Conservation (phyloP, 2,113 vertebrate species). For the Numida meleagris region DNA sequence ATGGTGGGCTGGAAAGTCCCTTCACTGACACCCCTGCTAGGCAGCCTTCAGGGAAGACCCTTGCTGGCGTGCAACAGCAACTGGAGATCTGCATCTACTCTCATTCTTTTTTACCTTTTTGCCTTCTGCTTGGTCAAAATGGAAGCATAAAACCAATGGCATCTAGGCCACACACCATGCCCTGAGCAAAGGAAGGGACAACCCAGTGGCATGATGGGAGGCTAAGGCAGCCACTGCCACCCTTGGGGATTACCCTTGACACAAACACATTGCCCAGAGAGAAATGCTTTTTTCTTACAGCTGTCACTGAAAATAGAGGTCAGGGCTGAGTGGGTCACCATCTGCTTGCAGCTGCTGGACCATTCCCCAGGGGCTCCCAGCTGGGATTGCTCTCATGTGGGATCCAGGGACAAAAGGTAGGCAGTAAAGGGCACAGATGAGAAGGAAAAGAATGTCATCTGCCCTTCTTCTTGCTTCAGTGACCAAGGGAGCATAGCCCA, state of each 20-base stretch:
- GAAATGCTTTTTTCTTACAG: neutral
- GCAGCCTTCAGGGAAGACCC: neutral
- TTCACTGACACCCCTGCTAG: neutral
- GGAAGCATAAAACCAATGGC: neutral
- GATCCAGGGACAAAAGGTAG: neutral
- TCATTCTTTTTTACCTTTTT: neutral
- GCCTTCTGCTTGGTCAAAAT: neutral
- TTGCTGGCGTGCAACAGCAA: neutral
- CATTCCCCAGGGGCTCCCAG: neutral
- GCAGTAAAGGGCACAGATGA: neutral
- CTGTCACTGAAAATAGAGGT: neutral
- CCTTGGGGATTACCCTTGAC: neutral
- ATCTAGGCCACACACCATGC: neutral
- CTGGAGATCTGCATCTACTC: neutral
- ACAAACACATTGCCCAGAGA: neutral
- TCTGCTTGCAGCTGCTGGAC: neutral
- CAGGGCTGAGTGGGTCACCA: neutral
- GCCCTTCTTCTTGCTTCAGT: neutral
- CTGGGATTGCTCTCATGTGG: neutral
- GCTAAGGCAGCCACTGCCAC: neutral
- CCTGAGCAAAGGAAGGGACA: neutral
- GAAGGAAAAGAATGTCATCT: neutral
- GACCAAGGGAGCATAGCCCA: neutral
- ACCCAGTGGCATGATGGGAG: neutral
- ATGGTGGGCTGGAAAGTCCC: neutral